Evolutionary conservation across 2,113 vertebrate species (phyloP).

Genomic region (Psittacus erithacus): DNA sequence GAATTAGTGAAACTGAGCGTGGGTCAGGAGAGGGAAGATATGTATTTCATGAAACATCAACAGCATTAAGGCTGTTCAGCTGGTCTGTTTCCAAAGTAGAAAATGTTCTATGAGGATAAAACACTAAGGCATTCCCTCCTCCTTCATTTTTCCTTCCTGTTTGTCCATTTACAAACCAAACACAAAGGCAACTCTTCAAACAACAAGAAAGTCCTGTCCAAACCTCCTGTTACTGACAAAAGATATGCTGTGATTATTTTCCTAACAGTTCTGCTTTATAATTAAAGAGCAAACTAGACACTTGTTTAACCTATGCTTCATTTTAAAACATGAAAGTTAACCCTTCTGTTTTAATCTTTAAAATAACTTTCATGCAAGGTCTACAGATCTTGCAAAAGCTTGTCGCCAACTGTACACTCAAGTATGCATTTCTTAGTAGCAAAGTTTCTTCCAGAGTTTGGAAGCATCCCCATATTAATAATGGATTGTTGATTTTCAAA

Average conservation of each 20-base stretch:
- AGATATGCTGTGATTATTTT: conserved; percentile 40
- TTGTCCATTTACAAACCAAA: conserved; percentile 47
- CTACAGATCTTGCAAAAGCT: neutral
- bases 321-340: conserved; percentile 16
- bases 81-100: neutral
- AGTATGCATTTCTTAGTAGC: neutral
- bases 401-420: neutral
- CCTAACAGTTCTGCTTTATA: conserved; percentile 48
- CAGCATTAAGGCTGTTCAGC: neutral
- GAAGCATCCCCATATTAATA: neutral
- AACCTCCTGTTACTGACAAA: conserved; percentile 44
- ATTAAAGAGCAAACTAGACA: conserved; percentile 58
- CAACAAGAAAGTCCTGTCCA: conserved; percentile 11
- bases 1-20: conserved; percentile 15
- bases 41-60: neutral
- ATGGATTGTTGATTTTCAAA: neutral
- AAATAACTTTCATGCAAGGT: neutral
- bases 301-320: conserved; percentile 1
- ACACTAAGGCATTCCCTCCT: neutral
- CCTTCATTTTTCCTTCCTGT: conserved; percentile 11
- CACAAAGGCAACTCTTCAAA: conserved; percentile 7
- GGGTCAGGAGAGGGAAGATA: conserved; percentile 16
- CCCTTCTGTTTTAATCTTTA: neutral
- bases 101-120: conserved; percentile 9
- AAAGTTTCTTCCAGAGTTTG: neutral